phyloP scores from a whole-genome alignment of 2,888 invertebrate species.

The Heliconius cydno region DNA sequence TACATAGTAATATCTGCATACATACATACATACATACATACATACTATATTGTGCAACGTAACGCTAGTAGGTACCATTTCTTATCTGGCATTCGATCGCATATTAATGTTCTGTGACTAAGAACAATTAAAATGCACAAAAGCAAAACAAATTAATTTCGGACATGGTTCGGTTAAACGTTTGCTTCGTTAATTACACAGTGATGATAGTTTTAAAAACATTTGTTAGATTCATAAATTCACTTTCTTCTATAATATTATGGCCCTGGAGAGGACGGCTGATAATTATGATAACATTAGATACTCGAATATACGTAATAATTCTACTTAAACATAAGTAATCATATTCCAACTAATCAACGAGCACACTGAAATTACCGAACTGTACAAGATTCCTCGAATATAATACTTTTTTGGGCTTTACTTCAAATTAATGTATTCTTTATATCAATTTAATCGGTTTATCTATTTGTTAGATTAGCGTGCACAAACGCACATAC shows the following conservation, averaged over 20 bases:
- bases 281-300: too few relatives aligned
- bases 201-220: constrained; percentile 14
- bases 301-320: too few relatives aligned
- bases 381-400: too few relatives aligned
- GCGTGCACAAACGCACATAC: too few relatives aligned
- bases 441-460: too few relatives aligned
- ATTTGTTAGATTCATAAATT: not conserved
- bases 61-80: constrained; percentile 7
- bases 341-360: too few relatives aligned
- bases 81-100: constrained; percentile 39
- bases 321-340: too few relatives aligned
- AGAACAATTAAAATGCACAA: constrained; percentile 42
- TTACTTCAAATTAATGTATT: too few relatives aligned
- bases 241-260: constrained; percentile 5
- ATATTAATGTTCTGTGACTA: constrained; percentile 43
- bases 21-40: not conserved
- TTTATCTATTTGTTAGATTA: too few relatives aligned
- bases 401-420: too few relatives aligned
- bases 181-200: constrained; percentile 27
- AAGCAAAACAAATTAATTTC: constrained; percentile 24
- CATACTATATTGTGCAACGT: not conserved
- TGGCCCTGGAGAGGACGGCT: not conserved
- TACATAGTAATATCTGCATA: not conserved
- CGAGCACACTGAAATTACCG: too few relatives aligned
- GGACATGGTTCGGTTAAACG: constrained; percentile 26